Evolutionary conservation across 1,140 invertebrate genomes (phyloP).

Genomic region (Sitobion miscanthi): DNA sequence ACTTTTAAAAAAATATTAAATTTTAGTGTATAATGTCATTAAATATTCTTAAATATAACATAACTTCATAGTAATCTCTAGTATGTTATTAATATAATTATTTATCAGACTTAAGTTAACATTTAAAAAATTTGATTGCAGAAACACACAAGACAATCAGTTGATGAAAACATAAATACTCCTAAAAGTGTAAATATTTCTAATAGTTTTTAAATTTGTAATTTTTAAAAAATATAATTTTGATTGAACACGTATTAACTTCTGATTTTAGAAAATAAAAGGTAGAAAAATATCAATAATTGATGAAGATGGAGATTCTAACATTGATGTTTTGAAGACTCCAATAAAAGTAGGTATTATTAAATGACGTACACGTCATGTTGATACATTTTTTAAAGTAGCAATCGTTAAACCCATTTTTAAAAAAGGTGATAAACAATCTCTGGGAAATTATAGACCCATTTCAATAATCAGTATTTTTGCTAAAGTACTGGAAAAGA

Average conservation of each 20-base stretch:
- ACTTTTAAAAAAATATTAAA: too few relatives aligned
- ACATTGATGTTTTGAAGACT: constrained; percentile 15
- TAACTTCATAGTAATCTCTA: neutral
- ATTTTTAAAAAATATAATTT: neutral
- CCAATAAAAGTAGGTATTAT: constrained; percentile 21
- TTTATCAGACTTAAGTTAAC: neutral
- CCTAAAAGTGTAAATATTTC: constrained; percentile 3
- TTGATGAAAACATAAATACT: neutral
- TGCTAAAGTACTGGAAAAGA: too few relatives aligned
- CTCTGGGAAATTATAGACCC: too few relatives aligned
- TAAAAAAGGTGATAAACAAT: too few relatives aligned
- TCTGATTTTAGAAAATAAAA: constrained; percentile 11
- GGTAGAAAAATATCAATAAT: neutral
- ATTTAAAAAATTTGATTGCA: neutral
- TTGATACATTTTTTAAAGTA: neutral
- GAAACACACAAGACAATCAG: neutral
- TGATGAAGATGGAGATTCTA: neutral
- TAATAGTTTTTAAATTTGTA: neutral
- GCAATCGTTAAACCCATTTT: too few relatives aligned
- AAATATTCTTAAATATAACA: too few relatives aligned
- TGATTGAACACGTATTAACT: neutral
- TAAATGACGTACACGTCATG: neutral
- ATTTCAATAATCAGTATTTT: too few relatives aligned
- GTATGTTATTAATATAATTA: neutral
- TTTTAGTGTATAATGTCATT: too few relatives aligned